A percentile compares a stretch with the other conserved stretches of the same genome.
These are phyloP conservation scores for Solenopsis fugax DNA, from an alignment of 1,140 invertebrate genomes.

Conservation along the genomic window DNA sequence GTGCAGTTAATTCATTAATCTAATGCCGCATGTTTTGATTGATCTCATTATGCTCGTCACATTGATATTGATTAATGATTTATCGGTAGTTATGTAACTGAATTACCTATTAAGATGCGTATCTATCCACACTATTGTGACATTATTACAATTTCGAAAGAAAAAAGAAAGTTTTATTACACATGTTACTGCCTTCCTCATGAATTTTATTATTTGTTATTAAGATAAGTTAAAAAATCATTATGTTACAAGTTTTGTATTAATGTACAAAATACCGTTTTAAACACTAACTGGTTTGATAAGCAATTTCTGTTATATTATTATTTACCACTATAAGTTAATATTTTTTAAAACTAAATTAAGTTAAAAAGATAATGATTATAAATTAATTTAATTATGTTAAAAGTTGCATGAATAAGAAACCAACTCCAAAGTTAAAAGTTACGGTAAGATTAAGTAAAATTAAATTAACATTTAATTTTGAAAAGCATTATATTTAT, in stretches of 20 bases:
- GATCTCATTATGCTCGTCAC: conserved; percentile 13
- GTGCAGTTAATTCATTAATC: conserved; percentile 7
- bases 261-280: background rate
- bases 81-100: background rate
- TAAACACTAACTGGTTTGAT: background rate
- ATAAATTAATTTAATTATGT: no score
- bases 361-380: no score
- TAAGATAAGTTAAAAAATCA: background rate
- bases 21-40: conserved; percentile 18
- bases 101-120: background rate
- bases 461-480: no score
- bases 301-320: background rate
- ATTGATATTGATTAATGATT: conserved; percentile 30
- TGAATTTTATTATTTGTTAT: background rate
- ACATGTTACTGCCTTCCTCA: background rate
- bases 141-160: background rate
- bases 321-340: no score
- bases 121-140: background rate
- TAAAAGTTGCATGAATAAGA: no score
- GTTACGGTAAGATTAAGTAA: no score
- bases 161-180: background rate
- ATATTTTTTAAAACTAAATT: no score
- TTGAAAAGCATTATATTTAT: no score
- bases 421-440: no score
- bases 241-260: background rate